phyloP scores from a whole-genome alignment of 1,140 invertebrate species.

The Sarcophaga peregrina region DNA sequence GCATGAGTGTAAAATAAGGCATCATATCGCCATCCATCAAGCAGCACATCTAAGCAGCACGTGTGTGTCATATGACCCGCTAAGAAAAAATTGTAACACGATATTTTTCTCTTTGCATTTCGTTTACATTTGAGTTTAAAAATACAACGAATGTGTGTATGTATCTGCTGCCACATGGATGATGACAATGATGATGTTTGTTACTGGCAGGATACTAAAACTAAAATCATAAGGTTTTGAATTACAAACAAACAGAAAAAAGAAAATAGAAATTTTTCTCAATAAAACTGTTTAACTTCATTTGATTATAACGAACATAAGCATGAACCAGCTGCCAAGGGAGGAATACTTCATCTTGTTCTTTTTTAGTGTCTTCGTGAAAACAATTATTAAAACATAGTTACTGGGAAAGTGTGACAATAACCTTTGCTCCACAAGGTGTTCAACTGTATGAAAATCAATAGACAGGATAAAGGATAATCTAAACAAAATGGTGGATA shows the following conservation, averaged over 20 bases:
- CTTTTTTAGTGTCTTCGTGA: not conserved
- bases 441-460: not conserved
- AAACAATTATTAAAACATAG: not conserved
- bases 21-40: no score
- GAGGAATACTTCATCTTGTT: not conserved
- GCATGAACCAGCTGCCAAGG: not conserved
- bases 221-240: no score
- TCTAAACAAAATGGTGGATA: no score
- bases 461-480: no score
- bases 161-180: not conserved
- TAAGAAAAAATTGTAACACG: not conserved
- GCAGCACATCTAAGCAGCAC: no score
- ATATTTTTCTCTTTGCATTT: not conserved
- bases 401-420: not conserved
- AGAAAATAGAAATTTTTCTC: not conserved
- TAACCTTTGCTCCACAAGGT: not conserved
- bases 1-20: no score
- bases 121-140: not conserved
- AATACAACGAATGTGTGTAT: not conserved
- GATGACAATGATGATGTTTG: not conserved
- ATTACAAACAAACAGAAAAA: no score
- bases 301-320: not conserved
- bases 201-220: no score
- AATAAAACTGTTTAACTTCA: slow-evolving; percentile 35
- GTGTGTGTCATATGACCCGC: not conserved